Evolutionary conservation across 2,113 vertebrate genomes (phyloP), one percentile per base, ranked within the genome.

Genomic region (Varanus komodoensis): DNA sequence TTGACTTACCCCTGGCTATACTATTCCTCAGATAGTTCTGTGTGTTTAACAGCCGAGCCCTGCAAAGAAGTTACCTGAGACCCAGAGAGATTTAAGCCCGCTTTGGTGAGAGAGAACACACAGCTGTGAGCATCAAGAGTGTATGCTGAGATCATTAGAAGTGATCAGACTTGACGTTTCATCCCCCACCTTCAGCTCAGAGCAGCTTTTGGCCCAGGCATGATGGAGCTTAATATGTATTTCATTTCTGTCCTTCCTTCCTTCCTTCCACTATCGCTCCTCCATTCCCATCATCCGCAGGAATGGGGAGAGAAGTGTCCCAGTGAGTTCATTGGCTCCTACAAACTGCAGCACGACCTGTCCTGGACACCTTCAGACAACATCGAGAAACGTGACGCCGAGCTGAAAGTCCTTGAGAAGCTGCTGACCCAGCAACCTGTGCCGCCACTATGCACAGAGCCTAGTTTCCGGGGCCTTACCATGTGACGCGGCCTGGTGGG

Each of bases 291-390:
- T 6, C 34, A 14, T 6, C 0, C 32, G 14, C 87, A 99, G 99
- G 99, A 99, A 92, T 99, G 99, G 99, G 99, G 99, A 23, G 83
- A 96, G 1, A 96, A 95, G 87, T 98, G 98, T 93, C 99, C 99
- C 82, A 98, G 99, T 1, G 94, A 97, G n/a, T 99, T 98, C 93
- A 96, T 99, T 0, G 98, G 98, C 14, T 98, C 97, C 1, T 99
- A 98, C 94, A 99, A 99, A 91, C 98, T 99, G 8, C 99, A 99
- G 78, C 96, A 98, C 0, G 99, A 99, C 96, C 97, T 99, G 98
- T 99, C 99, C 50, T 99, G 99, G 99, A 99, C 98, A 38, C 98
- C 98, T 0, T 89, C 96, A 6, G 98, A 98, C 6, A 96, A 99
- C 29, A 95, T 98, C 19, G 97, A 98, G 93, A 98, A 97, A 91